These are phyloP conservation scores for Cephus nigrinus DNA, from an alignment of 2,888 invertebrate genomes.

Conservation along the genomic window DNA sequence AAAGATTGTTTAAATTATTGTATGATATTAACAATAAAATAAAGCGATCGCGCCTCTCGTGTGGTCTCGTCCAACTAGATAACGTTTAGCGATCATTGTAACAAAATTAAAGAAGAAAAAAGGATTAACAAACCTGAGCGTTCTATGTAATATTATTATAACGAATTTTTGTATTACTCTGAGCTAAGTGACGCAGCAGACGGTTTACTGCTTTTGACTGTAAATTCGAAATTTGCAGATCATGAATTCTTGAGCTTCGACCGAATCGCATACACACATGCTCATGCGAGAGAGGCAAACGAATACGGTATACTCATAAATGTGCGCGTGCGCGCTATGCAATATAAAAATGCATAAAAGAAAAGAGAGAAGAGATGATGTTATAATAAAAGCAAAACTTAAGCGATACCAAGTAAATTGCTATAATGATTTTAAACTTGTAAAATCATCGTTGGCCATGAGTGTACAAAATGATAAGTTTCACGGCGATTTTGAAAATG, in stretches of 20 bases:
- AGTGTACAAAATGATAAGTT: too few species aligned
- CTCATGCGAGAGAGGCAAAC: too few species aligned
- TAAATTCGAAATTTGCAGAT: constrained; percentile 6
- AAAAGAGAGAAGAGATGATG: neutral
- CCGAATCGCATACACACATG: neutral
- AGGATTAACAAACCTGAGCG: neutral
- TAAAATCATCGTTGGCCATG: too few species aligned
- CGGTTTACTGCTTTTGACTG: neutral
- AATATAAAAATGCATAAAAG: neutral
- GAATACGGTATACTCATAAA: too few species aligned
- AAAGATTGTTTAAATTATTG: constrained; percentile 50
- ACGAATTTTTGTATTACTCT: constrained; percentile 21
- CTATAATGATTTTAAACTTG: too few species aligned
- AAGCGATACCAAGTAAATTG: neutral
- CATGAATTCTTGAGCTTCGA: neutral
- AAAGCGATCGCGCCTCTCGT: neutral
- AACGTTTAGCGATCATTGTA: constrained; percentile 37
- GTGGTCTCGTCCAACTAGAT: constrained; percentile 23
- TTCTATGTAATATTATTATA: constrained; percentile 25
- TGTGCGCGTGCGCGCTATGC: neutral
- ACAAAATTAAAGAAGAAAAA: constrained; percentile 1
- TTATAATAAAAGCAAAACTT: constrained; percentile 3
- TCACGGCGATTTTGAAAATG: too few species aligned
- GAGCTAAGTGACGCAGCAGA: neutral
- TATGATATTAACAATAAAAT: constrained; percentile 47